These are phyloP conservation scores for Peromyscus leucopus DNA, from an alignment of 2,113 vertebrate species.

Conservation along the genomic window DNA sequence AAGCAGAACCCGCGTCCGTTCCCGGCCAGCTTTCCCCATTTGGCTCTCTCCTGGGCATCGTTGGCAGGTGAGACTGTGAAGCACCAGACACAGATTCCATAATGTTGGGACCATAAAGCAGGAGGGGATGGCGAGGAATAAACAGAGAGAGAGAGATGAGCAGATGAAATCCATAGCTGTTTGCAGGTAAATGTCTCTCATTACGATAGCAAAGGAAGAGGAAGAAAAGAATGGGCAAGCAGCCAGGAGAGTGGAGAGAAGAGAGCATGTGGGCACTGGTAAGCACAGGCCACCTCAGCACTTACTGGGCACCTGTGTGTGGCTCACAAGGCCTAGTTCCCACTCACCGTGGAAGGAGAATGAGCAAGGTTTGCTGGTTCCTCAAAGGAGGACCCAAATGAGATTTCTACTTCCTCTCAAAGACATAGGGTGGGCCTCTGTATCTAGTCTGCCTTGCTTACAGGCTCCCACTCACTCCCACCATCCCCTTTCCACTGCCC, in stretches of 20 bases:
- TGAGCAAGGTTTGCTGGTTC: background rate
- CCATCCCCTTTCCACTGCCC: background rate
- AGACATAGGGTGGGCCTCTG: background rate
- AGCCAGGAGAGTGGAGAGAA: background rate
- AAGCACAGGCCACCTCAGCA: slow-evolving; percentile 32
- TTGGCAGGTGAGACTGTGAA: background rate
- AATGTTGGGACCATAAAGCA: background rate
- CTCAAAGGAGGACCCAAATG: background rate
- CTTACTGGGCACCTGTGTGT: background rate
- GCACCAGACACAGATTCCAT: background rate
- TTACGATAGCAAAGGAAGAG: slow-evolving; percentile 58
- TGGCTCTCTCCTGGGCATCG: background rate
- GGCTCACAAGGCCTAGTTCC: background rate
- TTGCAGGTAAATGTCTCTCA: slow-evolving; percentile 75
- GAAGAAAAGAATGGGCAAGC: background rate
- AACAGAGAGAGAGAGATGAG: background rate
- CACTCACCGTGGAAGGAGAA: background rate
- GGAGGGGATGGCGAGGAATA: background rate
- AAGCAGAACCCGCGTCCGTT: background rate
- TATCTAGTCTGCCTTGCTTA: background rate
- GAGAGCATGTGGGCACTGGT: background rate
- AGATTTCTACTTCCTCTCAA: background rate
- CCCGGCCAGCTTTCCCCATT: background rate
- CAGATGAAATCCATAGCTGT: slow-evolving; percentile 64
- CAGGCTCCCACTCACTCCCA: background rate